Evolutionary conservation across 2,888 invertebrate genomes (phyloP), one percentile per base, ranked within the genome.

Genomic region (Cordilura impudica): DNA sequence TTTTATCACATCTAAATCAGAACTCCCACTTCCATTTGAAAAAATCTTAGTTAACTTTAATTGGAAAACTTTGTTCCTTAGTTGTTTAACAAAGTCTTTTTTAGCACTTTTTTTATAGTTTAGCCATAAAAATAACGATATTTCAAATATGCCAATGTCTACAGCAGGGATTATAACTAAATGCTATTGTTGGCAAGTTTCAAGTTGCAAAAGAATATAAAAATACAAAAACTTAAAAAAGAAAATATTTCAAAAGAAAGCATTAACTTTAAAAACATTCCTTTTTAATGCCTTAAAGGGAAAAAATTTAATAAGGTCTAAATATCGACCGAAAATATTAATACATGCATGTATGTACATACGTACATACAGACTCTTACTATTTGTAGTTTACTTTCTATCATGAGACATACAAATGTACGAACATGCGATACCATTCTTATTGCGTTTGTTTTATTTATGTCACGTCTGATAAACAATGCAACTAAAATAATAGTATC

Each of bases 101-200:
- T n/a, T 12, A 39, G n/a, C 35, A 4, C 0, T 45, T 31, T 53
- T 31, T 53, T 19, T 53, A 31, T 31, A 31, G 29, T 10, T 16
- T 16, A 26, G 5, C 26, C 29, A 7, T 39, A 58, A 39, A 43
- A 23, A 14, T 61, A 29, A 51, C 16, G 21, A 51, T 29, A 21
- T 51, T 66, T 56, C 23, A 49, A 43, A 21, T 66, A 45, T 60
- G 16, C 21, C 51, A 29, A 29, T 53, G 73, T 74, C 73, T 74
- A 31, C 66, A 23, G 43, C 29, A 35, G 31, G 73, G 73, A 74
- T 66, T 74, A 63, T 49, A 63, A 49, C 58, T 58, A 66, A 74
- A 66, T 58, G 60, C 60, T 45, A 16, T 4, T 35, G 43, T 74
- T 51, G n/a, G 58, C 66, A 54, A 12, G 31, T 74, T 10, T 39